phyloP scores from a whole-genome alignment of 2,888 invertebrate genomes.

The Cosmorhoe ocellata region DNA sequence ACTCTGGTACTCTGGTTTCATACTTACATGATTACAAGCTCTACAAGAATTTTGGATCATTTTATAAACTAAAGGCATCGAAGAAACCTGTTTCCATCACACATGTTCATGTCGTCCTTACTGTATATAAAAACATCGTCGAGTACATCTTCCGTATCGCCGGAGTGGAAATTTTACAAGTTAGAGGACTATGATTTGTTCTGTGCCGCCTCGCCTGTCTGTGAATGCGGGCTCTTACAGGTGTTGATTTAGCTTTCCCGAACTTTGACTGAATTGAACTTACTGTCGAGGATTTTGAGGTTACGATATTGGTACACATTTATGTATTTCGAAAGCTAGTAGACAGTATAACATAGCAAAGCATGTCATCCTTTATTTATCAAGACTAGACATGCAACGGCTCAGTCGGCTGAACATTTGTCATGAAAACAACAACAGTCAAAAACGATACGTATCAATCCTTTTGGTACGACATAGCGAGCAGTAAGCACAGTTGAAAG shows the following conservation, averaged over 20 bases:
- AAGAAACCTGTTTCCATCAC: no score
- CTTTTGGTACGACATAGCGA: slow-evolving; percentile 27
- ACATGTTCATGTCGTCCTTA: no score
- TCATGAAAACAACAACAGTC: slow-evolving; percentile 16
- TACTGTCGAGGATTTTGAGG: slow-evolving; percentile 2
- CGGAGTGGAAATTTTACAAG: not conserved
- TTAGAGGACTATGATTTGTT: not conserved
- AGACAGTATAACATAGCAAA: not conserved
- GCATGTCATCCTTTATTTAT: slow-evolving; percentile 12
- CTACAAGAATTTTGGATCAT: no score
- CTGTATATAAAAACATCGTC: no score
- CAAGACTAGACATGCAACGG: slow-evolving; percentile 15
- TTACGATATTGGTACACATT: slow-evolving; percentile 5
- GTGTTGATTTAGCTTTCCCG: slow-evolving; percentile 25
- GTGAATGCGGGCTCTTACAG: slow-evolving; percentile 19
- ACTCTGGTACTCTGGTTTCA: no score
- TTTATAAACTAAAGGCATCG: no score
- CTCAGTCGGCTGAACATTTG: not conserved
- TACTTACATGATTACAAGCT: no score
- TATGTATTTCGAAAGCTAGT: not conserved
- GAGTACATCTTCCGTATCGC: no score
- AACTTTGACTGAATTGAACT: slow-evolving; percentile 24
- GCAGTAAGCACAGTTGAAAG: slow-evolving; percentile 25
- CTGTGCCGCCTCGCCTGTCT: slow-evolving; percentile 4
- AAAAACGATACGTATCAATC: slow-evolving; percentile 24